Evolutionary conservation across 1,140 invertebrate genomes (phyloP), one percentile per base, ranked within the genome.

Genomic region (Papilio polyxenes): DNA sequence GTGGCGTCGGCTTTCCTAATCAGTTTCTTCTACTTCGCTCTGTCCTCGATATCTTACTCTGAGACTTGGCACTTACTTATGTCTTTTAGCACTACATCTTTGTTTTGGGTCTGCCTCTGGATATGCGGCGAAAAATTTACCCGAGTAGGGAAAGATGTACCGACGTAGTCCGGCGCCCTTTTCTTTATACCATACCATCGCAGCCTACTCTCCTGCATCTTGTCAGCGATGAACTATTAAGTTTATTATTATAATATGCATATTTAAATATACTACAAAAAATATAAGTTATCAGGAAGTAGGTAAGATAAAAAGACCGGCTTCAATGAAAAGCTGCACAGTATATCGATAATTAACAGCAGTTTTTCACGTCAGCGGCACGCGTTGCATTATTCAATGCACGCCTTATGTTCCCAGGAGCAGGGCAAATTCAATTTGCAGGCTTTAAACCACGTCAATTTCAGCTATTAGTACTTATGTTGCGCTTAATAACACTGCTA

Each of bases 341-440:
- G 3, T 65, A 65, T 20, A 65, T 72, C 65, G 65, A 72, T 72
- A 72, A 72, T 40, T 72, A 72, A 37, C 13, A 72, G 13, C 13
- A 72, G 65, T 72, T 72, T 72, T 72, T 72, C 31, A 72, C 65
- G 65, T 72, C 65, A 72, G 13, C 20, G 6, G 31, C 31, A 72
- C 65, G 31, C 20, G 31, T 72, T 72, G 65, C 65, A 72, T 72
- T 72, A 72, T 72, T 72, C 65, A 72, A 72, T 72, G 31, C 31
- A 72, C 65, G 65, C 65, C 13, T 72, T 37, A 37, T 72, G 65
- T 72, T 72, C 65, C 65, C 65, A 72, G 65, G 31, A 37, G 65
- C 31, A 1, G 31, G 31, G 65, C 31, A 72, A 72, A 72, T 72
- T 72, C 65, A 72, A 72, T 72, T 72, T 72, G 65, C 65, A 13